These are phyloP conservation scores for Leptinotarsa juncta DNA, from an alignment of 2,888 invertebrate species.

Conservation along the genomic window DNA sequence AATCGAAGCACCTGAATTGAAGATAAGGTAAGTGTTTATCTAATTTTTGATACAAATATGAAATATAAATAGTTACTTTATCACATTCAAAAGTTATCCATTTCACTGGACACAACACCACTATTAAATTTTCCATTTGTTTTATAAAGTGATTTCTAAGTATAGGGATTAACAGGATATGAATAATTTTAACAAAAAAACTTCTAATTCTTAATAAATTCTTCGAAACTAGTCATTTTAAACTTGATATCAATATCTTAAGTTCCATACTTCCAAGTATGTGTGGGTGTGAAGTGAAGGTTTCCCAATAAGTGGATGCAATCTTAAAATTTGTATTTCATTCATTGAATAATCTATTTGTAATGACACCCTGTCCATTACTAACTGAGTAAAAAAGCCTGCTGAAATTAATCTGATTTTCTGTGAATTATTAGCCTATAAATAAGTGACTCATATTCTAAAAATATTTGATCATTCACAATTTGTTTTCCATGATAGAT, in stretches of 20 bases:
- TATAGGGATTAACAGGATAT: constrained; percentile 7
- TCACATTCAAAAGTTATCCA: too few relatives aligned
- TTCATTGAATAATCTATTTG: background rate
- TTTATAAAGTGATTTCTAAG: background rate
- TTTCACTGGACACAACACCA: background rate
- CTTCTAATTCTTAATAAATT: background rate
- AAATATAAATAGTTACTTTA: too few relatives aligned
- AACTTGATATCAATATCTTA: background rate
- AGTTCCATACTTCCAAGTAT: constrained; percentile 17
- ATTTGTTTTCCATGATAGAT: background rate
- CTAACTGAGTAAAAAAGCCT: background rate
- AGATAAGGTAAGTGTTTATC: background rate
- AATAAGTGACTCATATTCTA: constrained; percentile 21
- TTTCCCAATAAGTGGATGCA: background rate
- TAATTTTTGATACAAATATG: background rate
- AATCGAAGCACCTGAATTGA: constrained; percentile 3
- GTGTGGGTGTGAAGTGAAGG: constrained; percentile 2
- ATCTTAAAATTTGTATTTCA: background rate
- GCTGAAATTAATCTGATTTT: background rate
- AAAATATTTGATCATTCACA: constrained; percentile 10
- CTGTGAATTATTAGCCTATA: background rate
- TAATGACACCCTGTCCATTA: background rate
- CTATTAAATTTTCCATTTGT: background rate
- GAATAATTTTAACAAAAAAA: background rate
- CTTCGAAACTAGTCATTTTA: background rate